phyloP scores from a whole-genome alignment of 2,888 invertebrate genomes.

The Ypsolopha sequella region DNA sequence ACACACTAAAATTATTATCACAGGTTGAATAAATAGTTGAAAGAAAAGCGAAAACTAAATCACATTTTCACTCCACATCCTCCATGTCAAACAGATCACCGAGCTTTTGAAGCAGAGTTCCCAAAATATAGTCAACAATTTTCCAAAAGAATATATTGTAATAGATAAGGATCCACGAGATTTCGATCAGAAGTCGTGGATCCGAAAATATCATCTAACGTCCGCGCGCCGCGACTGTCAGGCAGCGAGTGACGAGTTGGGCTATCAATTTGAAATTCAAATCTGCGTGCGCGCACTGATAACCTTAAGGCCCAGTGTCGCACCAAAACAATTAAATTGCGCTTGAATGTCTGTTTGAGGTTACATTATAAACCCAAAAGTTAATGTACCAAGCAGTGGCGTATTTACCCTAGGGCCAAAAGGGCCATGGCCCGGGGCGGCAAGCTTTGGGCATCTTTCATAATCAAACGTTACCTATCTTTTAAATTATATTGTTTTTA shows the following conservation, averaged over 20 bases:
- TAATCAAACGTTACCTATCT: no score
- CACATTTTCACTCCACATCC: neutral
- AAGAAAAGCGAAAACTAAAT: conserved; percentile 11
- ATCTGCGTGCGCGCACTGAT: conserved; percentile 28
- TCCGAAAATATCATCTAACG: conserved; percentile 21
- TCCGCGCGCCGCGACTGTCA: conserved; percentile 26
- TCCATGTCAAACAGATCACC: conserved; percentile 16
- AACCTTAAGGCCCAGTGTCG: conserved; percentile 3
- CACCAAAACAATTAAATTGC: no score
- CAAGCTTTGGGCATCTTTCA: no score
- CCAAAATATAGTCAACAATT: conserved; percentile 38
- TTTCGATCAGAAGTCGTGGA: conserved; percentile 37
- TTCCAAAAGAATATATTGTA: conserved; percentile 48
- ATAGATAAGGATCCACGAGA: conserved; percentile 41
- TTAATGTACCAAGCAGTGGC: no score
- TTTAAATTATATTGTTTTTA: no score
- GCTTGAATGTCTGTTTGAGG: no score
- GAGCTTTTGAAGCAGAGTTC: conserved; percentile 21
- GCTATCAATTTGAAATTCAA: conserved; percentile 15
- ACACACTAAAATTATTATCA: conserved; percentile 36
- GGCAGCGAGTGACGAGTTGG: conserved; percentile 23
- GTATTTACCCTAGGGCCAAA: no score
- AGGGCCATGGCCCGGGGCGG: no score
- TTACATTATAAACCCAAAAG: no score
- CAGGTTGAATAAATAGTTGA: conserved; percentile 55